A percentile compares a stretch with the other conserved stretches of the same genome.
Conservation (phyloP, 2,888 invertebrate genomes). For the Diarsia dahlii region DNA sequence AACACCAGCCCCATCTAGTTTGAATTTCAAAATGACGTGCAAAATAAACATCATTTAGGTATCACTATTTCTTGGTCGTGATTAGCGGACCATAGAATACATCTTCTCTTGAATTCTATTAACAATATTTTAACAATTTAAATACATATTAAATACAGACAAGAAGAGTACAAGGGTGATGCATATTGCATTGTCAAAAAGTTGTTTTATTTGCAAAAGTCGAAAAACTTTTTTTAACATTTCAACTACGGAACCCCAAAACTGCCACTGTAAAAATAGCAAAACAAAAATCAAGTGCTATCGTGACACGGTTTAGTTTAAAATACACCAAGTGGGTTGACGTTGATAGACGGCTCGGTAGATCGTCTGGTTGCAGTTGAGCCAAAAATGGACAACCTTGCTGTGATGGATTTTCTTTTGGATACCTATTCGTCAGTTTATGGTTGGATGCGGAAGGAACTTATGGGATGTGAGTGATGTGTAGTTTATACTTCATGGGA, state of each 20-base stretch:
- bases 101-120: neutral
- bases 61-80: neutral
- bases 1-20: too few species aligned
- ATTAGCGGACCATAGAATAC: neutral
- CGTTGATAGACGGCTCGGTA: constrained; percentile 70
- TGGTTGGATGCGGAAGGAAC: constrained; percentile 8
- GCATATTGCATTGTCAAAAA: neutral
- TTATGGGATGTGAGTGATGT: neutral
- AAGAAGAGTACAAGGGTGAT: too few species aligned
- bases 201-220: too few species aligned
- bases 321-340: constrained; percentile 68
- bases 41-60: too few species aligned
- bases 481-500: neutral
- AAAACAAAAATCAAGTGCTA: constrained; percentile 54
- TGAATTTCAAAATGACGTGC: too few species aligned
- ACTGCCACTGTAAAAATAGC: constrained; percentile 50
- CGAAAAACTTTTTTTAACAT: too few species aligned
- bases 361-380: constrained; percentile 55
- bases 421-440: constrained; percentile 38
- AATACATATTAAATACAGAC: too few species aligned
- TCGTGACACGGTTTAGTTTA: constrained; percentile 67
- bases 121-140: too few species aligned
- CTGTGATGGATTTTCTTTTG: constrained; percentile 43
- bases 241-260: constrained; percentile 11
- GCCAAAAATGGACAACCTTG: constrained; percentile 66